Evolutionary conservation across 2,797 vertebrate genomes (phyloP), one percentile per base, ranked within the genome.

Genomic region (Aselliscus stoliczkanus): DNA sequence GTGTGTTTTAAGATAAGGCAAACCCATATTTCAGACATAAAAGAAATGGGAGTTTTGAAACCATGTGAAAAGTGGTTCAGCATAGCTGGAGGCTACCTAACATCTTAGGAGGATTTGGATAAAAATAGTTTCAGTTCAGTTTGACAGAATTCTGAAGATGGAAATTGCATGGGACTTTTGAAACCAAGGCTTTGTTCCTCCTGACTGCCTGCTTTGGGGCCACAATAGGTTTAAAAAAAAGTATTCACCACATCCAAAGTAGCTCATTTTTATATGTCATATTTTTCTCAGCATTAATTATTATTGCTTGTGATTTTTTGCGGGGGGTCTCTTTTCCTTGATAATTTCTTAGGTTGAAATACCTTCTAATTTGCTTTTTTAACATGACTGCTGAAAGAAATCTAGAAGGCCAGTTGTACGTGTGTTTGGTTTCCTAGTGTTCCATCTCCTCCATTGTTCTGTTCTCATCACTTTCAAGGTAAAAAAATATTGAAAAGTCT

Each of bases 61-160:
- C 65, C 9, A 12, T 75, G n/a, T 95, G 70, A 91, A 94, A 91
- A 96, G 88, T 88, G 52, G 88, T 88, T 96, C 70, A 80, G 50
- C 83, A 34, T 96, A 96, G 95, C 95, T 98, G 88, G 86, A 94
- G 92, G 95, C 88, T 96, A 96, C 88, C 81, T 94, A 82, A 93
- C 94, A 88, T 95, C 95, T 96, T 96, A 88, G 90, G 90, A 96
- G 88, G 60, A 94, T 97, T 97, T 65, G 85, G 80, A 90, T 87
- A 95, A 94, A 97, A 97, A 96, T 95, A 97, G 87, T 93, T 94
- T 58, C 31, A 89, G 39, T 75, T 94, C 85, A 39, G 95, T 94
- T 60, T 96, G 92, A 96, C 56, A 89, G 92, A 96, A 76, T 90
- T 96, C 62, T 95, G 73, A 95, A 90, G 92, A 95, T 81, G 62